These are phyloP conservation scores for Synergus laeviventris DNA, from an alignment of 2,888 invertebrate genomes.

Conservation along the genomic window DNA sequence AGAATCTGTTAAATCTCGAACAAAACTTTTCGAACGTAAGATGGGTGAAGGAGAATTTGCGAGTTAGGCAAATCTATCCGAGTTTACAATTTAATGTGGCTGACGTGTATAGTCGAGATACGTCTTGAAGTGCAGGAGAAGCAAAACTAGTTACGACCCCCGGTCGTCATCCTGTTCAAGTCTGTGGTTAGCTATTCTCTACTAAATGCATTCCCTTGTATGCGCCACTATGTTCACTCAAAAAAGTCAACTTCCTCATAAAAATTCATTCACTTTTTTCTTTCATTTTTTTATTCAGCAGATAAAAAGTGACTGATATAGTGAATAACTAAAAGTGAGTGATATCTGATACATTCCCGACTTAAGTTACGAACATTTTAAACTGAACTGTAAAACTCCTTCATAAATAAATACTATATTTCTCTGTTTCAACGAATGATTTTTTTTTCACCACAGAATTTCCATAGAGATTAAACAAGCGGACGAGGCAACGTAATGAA, in stretches of 20 bases:
- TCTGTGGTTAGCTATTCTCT: background rate
- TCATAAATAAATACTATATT: slow-evolving; percentile 10
- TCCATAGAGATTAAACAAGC: slow-evolving; percentile 33
- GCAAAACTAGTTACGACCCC: slow-evolving; percentile 30
- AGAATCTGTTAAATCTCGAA: slow-evolving; percentile 14
- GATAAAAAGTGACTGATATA: too few species aligned
- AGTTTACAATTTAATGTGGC: slow-evolving; percentile 50
- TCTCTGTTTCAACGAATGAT: slow-evolving; percentile 8
- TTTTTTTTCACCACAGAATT: slow-evolving; percentile 27
- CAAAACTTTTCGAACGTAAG: slow-evolving; percentile 28
- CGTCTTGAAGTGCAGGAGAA: slow-evolving; percentile 23
- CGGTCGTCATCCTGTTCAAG: slow-evolving; percentile 23
- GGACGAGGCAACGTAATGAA: slow-evolving; percentile 13
- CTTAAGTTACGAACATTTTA: background rate
- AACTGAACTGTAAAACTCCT: background rate
- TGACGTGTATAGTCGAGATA: slow-evolving; percentile 30
- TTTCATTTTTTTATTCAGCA: too few species aligned
- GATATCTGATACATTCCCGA: too few species aligned
- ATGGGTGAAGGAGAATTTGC: slow-evolving; percentile 44
- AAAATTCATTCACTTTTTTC: too few species aligned
- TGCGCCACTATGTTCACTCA: background rate
- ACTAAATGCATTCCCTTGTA: slow-evolving; percentile 12
- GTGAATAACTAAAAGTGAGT: too few species aligned
- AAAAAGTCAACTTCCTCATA: background rate
- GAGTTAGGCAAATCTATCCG: slow-evolving; percentile 47